Evolutionary conservation across 1,140 invertebrate genomes (phyloP), one percentile per base, ranked within the genome.

Genomic region (Colletes gigas): DNA sequence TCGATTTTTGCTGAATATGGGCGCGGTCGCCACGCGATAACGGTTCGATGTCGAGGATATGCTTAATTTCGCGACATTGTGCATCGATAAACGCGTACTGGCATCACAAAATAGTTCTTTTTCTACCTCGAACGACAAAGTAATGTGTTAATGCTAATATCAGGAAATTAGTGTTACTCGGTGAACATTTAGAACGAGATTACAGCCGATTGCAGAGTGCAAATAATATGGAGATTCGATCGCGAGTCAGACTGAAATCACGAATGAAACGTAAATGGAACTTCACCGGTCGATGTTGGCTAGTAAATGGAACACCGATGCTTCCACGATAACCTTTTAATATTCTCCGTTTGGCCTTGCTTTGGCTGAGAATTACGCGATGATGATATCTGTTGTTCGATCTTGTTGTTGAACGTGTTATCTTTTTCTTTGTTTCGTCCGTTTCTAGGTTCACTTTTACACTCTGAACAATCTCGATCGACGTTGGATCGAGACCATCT

Each of bases 1-100:
- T 70, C 59, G 81, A 78, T 57, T 73, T 78, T 71, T 39, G n/a
- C 12, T 0, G 57, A 21, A 30, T 30, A 70, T 78, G 66, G 66
- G 76, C 47, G 76, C 66, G 68, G 76, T 65, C 47, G 47, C 50
- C 21, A 30, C 57, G 66, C n/a, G 76, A 70, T 78, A 70, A 78
- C 74, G 74, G 76, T 69, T 65, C 41, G 30, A 74, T 65, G 52
- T 9, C 60, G 72, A 47, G 10, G 57, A n/a, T 67, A 54, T 41
- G 74, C 19, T 77, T 68, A 60, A 77, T 68, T 77, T 44, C 15
- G 74, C 14, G 74, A 68, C 74, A 68, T 59, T 41, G 47, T 19
- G 21, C 14, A 4, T 0, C 47, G 30, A 66, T 75, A 75, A 75
- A 75, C 66, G 30, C 30, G 30, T 30, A 30, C 30, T 30, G 30